Base-by-base conservation (phyloP, 1,140 invertebrate species). In the Drosophila gunungcola region DNA sequence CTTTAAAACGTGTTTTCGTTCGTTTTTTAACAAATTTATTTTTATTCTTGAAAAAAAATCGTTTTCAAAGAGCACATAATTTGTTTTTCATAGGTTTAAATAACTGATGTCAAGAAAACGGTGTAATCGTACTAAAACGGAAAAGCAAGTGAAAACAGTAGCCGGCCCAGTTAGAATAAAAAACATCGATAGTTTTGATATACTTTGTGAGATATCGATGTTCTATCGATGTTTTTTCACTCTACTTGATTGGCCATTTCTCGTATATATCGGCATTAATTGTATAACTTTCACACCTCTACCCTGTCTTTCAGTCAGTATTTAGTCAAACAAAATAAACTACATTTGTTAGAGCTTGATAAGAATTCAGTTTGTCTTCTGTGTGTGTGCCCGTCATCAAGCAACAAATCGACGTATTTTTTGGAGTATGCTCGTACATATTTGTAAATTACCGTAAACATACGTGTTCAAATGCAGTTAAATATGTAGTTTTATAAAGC, bases 261-360 rank as follows among this genome's bases (percentile, higher is more conserved):
- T 34, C 21, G n/a, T 10, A 61, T 25, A 41, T 52, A 61, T 51
- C 58, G 43, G 58, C 12, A 51, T 13, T 39, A n/a, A 51, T 16
- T 51, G 34, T 52, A 34, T 42, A 52, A 61, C 51, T 38, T 53
- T 36, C 51, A 53, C 51, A 53, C 51, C 51, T 49, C 48, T 49
- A 49, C 48, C 16, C 34, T 49, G 32, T 51, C 51, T 53, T 38
- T 13, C 49, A 52, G 49, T 53, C 51, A 34, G 49, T 52, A 52
- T 52, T 52, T 52, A 53, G 51, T 53, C 27, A 38, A 53, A 38
- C 51, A 53, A 53, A 63, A 63, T 63, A 57, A 60, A 63, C 29
- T 63, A 63, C 46, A 49, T 60, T 55, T 60, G 54, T 63, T 61
- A 43, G 55, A 63, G 55, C 58, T 63, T 43, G 57, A 60, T 43